These are phyloP conservation scores for Mythimna impura DNA, from an alignment of 2,888 invertebrate species.

Conservation along the genomic window DNA sequence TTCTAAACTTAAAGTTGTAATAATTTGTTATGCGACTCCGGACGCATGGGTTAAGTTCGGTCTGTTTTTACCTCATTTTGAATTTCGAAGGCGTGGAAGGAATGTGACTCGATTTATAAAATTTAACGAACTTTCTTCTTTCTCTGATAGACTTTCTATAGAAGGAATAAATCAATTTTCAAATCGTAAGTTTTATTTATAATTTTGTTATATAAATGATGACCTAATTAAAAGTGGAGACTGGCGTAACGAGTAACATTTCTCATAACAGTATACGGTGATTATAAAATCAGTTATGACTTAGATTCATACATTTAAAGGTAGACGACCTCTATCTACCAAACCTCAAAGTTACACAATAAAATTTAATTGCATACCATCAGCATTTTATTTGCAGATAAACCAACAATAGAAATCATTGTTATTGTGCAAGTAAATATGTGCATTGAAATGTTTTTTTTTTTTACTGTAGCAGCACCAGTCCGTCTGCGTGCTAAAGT, in stretches of 20 bases:
- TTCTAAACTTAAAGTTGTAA: conserved; percentile 42
- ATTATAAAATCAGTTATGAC: conserved; percentile 52
- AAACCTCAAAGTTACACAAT: conserved; percentile 56
- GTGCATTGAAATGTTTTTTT: conserved; percentile 32
- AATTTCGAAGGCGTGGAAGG: conserved; percentile 77
- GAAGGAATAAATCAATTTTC: conserved; percentile 39
- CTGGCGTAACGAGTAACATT: conserved; percentile 28
- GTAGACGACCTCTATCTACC: conserved; percentile 53
- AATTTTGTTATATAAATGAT: not conserved
- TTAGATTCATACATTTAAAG: conserved; percentile 44
- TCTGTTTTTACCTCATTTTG: conserved; percentile 77
- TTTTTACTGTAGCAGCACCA: conserved; percentile 28
- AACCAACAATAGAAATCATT: conserved; percentile 69
- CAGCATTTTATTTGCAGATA: conserved; percentile 49
- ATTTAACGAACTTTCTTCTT: conserved; percentile 69
- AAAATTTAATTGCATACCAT: conserved; percentile 59
- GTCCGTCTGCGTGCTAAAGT: conserved; percentile 37
- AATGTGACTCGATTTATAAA: conserved; percentile 79
- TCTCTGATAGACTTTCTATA: conserved; percentile 48
- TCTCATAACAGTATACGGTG: conserved; percentile 47
- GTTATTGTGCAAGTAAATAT: conserved; percentile 66
- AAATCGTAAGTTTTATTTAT: conserved; percentile 1
- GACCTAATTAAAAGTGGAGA: conserved; percentile 3
- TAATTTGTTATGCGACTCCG: conserved; percentile 74
- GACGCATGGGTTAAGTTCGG: conserved; percentile 69